These are phyloP conservation scores for Bos taurus DNA, from an alignment of 2,113 vertebrate species.

Conservation along the genomic window ARS-UCD2.0 NC_037332.1:36603001-36603500, in stretches of 20 bases:
- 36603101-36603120: neutral
- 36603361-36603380: neutral
- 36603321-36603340: neutral
- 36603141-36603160: neutral
- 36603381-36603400: neutral
- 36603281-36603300: neutral
- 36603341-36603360: neutral
- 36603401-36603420: neutral
- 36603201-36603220: neutral
- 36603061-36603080: neutral
- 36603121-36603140: neutral
- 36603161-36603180: neutral
- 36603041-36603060: neutral
- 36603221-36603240: conserved; percentile 1
- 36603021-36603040: neutral
- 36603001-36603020: neutral
- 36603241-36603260: neutral
- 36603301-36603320: neutral
- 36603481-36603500: neutral
- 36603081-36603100: neutral
- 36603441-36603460: neutral
- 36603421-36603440: neutral
- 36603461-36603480: neutral
- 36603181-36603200: neutral
- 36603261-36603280: neutral